A percentile compares a stretch with the other conserved stretches of the same genome.
Evolutionary conservation across 1,140 invertebrate genomes (phyloP).

Genomic region (Pollicipes pollicipes): DNA sequence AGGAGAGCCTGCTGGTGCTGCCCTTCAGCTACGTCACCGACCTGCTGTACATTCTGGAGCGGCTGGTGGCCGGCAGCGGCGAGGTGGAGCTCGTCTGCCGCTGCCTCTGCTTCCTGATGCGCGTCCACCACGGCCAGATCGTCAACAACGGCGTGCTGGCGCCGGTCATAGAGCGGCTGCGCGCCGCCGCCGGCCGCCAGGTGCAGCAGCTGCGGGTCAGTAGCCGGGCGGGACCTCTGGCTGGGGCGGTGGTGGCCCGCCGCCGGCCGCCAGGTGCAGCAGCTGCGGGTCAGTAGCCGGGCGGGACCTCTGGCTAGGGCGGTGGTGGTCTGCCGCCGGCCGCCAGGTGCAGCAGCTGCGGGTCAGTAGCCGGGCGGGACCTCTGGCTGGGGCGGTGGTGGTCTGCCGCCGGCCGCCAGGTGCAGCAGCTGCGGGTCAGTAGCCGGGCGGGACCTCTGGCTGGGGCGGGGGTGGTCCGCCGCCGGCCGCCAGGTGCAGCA

Average conservation of each 20-base stretch:
- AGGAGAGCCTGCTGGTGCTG: slow-evolving; percentile 68
- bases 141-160: slow-evolving; percentile 45
- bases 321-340: too few relatives aligned
- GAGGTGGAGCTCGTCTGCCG: slow-evolving; percentile 55
- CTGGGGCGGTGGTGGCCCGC: too few relatives aligned
- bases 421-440: too few relatives aligned
- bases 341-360: too few relatives aligned
- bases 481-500: too few relatives aligned
- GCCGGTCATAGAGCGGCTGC: slow-evolving; percentile 46
- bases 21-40: slow-evolving; percentile 65
- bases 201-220: slow-evolving; percentile 33
- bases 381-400: too few relatives aligned
- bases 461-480: too few relatives aligned
- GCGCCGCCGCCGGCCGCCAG: slow-evolving; percentile 36
- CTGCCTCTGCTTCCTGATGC: slow-evolving; percentile 58
- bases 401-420: too few relatives aligned
- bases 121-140: slow-evolving; percentile 69
- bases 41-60: slow-evolving; percentile 50
- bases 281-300: too few relatives aligned
- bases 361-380: too few relatives aligned
- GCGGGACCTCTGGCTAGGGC: too few relatives aligned
- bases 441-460: too few relatives aligned
- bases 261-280: neutral
- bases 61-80: slow-evolving; percentile 40
- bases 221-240: neutral